Conservation (phyloP, 2,113 vertebrate species). For the Benitochromis conjunctus region DNA sequence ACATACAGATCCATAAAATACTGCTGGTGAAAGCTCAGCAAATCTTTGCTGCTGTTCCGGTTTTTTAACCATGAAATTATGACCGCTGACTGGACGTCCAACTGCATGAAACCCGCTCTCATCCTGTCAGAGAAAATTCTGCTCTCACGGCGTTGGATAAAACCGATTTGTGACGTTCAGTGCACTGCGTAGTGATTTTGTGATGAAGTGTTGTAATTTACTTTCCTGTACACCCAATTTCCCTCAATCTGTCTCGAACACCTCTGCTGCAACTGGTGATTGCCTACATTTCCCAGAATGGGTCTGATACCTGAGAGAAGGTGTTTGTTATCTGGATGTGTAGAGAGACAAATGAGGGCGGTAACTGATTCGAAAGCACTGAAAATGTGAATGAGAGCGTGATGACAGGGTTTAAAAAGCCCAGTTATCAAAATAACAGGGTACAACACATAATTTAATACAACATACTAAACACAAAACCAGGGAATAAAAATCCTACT, state of each 20-base stretch:
- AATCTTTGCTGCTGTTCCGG: not conserved
- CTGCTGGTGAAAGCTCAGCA: not conserved
- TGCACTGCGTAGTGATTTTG: not conserved
- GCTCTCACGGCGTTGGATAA: not conserved
- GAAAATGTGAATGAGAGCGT: not conserved
- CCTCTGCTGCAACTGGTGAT: not conserved
- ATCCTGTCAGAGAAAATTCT: not conserved
- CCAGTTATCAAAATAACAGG: not conserved
- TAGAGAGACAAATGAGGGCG: not conserved
- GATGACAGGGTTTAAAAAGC: not conserved
- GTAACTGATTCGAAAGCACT: not conserved
- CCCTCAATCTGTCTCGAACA: not conserved
- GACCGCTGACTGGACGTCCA: not conserved
- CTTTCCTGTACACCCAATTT: not conserved
- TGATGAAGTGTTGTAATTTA: conserved; percentile 7
- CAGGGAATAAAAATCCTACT: not conserved
- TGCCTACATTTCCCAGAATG: not conserved
- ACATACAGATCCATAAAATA: not conserved
- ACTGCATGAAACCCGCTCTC: not conserved
- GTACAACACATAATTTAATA: not conserved
- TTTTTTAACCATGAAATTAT: not conserved
- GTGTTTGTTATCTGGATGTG: not conserved
- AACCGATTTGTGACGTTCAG: not conserved
- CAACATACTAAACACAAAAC: not conserved
- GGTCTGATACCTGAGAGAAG: not conserved